Percentiles rank a stretch among this genome's conserved stretches.
Conservation (phyloP, 1,140 invertebrate species). For the Brachionus rubens region DNA sequence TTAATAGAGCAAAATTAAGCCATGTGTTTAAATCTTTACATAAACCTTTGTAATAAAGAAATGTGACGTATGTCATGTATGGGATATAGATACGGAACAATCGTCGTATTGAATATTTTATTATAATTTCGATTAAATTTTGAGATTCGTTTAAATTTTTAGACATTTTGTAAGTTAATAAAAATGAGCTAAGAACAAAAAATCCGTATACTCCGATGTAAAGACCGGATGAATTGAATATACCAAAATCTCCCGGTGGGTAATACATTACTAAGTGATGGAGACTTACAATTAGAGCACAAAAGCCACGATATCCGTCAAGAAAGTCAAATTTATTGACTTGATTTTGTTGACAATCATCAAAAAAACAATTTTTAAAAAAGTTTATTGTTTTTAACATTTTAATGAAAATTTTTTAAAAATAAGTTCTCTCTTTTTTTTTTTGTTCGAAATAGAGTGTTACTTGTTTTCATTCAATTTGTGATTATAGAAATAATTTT, state of each 20-base stretch:
- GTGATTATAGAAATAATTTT: no score
- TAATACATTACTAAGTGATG: not conserved
- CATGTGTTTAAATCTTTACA: not conserved
- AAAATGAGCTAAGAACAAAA: no score
- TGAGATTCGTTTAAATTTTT: not conserved
- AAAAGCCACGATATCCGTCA: slow-evolving; percentile 13
- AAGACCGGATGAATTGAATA: not conserved
- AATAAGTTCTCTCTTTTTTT: no score
- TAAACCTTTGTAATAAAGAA: not conserved
- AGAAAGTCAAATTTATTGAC: slow-evolving; percentile 6
- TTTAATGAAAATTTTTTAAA: no score
- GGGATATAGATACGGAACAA: not conserved
- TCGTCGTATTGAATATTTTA: slow-evolving; percentile 7
- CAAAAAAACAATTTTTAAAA: slow-evolving; percentile 4
- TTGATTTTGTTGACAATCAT: slow-evolving; percentile 9
- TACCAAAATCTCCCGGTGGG: not conserved
- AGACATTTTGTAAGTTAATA: not conserved
- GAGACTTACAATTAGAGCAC: slow-evolving; percentile 2
- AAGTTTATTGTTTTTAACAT: no score
- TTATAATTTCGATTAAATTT: not conserved
- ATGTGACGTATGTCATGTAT: not conserved
- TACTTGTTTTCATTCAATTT: no score
- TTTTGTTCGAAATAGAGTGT: no score
- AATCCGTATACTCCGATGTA: not conserved
- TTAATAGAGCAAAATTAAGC: not conserved